A percentile compares a stretch with the other conserved stretches of the same genome.
phyloP scores from a whole-genome alignment of 2,797 vertebrate genomes.

The Sebastes nivosus region DNA sequence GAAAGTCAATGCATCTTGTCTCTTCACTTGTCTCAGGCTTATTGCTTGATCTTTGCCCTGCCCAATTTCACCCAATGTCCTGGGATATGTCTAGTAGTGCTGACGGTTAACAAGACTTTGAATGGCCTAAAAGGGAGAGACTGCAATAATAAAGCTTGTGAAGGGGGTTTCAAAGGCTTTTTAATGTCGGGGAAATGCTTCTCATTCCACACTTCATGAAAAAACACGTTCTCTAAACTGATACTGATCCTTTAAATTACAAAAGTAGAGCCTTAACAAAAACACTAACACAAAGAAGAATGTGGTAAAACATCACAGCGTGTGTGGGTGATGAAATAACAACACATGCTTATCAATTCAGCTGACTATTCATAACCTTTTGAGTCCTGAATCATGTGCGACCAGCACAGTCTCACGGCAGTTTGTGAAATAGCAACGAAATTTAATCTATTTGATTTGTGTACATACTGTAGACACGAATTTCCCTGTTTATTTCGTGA shows the following conservation, averaged over 20 bases:
- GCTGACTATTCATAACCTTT: not conserved
- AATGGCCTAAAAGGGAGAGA: not conserved
- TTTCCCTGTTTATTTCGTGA: too few relatives aligned
- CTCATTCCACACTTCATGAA: conserved; percentile 24
- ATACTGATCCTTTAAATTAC: conserved; percentile 14
- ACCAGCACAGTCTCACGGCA: not conserved
- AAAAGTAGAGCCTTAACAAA: conserved; percentile 8
- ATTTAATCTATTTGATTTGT: too few relatives aligned
- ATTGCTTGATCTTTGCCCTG: not conserved
- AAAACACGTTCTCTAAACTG: not conserved
- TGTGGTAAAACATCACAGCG: not conserved
- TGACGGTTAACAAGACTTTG: not conserved
- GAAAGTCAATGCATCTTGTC: not conserved
- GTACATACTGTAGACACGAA: too few relatives aligned
- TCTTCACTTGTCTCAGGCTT: not conserved
- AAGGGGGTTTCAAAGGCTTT: conserved; percentile 3
- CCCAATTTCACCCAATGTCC: not conserved
- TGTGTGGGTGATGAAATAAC: not conserved
- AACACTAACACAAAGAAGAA: conserved; percentile 11
- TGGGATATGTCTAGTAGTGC: not conserved
- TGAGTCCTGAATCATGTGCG: not conserved
- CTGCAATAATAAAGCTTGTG: not conserved
- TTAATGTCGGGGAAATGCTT: conserved; percentile 33
- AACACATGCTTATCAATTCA: conserved; percentile 2
- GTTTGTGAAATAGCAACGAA: too few relatives aligned